Evolutionary conservation across 2,113 vertebrate species (phyloP), one percentile per base, ranked within the genome.

Genomic region (Clupea harengus): DNA sequence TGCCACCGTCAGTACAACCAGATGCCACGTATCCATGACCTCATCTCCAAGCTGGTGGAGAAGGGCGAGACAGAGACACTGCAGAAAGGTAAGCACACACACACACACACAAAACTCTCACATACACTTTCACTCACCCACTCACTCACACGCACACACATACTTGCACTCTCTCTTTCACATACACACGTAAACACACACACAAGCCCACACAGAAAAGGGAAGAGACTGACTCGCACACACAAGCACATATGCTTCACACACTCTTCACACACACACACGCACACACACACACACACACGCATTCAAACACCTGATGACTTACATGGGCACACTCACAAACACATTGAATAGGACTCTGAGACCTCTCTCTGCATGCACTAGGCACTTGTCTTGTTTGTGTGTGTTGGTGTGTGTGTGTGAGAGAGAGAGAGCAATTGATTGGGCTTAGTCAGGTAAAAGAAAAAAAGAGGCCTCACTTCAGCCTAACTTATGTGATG

Each of bases 11-110:
- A 94, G 87, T 98, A 97, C 91, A 94, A 91, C 64, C 86, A 92
- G 75, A 20, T 96, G 80, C 96, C 97, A 81, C 93, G 95, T 84
- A 90, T 97, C 82, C 97, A 99, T 82, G 95, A 97, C 88, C 49
- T 99, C 93, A 91, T 95, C 49, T 96, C 96, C 22, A 92, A 32
- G 82, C 93, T 99, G 91, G 91, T 99, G 93, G 95, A 99, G 89
- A 97, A 95, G 88, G 97, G 96, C 88, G 94, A 98, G 20, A 95
- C 96, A 0, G 96, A 97, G 18, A 92, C 95, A 22, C 95, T 99
- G 84, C 96, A 98, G 81, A 98, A 97, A 97, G 97, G 98, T 99
- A 82, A 88, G 54, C 25, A 22, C 2, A 49, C 8, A 32, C 47
- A 25, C 81, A 64, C 2, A 11, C n/a, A 0, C 17, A 49, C 8